Conservation (phyloP, 2,113 vertebrate species). For the Lanius ludovicianus region DNA sequence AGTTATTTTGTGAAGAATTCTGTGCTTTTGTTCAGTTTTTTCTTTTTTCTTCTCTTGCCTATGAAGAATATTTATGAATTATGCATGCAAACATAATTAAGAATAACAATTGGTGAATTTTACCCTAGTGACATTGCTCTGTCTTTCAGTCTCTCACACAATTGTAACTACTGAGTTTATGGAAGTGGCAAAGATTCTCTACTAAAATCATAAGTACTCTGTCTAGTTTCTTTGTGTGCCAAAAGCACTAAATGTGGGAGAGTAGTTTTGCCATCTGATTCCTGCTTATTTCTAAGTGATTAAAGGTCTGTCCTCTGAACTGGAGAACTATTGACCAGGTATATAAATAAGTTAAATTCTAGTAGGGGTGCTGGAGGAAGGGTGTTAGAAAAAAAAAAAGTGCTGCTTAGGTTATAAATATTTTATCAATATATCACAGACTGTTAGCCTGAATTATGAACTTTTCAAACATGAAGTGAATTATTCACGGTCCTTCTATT, state of each 20-base stretch:
- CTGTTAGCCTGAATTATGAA: not conserved
- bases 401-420: not conserved
- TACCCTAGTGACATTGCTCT: conserved; percentile 51
- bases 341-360: not conserved
- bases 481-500: not conserved
- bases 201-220: conserved; percentile 26
- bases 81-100: conserved; percentile 69
- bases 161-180: conserved; percentile 1
- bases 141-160: conserved; percentile 60
- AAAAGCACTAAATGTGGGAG: not conserved
- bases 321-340: not conserved
- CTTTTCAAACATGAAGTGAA: not conserved
- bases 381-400: not conserved
- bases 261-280: conserved; percentile 1
- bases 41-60: conserved; percentile 37
- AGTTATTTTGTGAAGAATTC: conserved; percentile 61
- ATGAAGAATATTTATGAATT: conserved; percentile 65
- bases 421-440: not conserved
- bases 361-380: not conserved
- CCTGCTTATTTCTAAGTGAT: not conserved
- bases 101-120: conserved; percentile 64
- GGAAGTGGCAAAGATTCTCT: conserved; percentile 18
- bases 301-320: not conserved
- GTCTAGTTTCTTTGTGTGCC: conserved; percentile 13
- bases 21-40: conserved; percentile 51